Percentiles rank a stretch among this genome's conserved stretches.
Conservation (phyloP, 2,888 invertebrate genomes). For the Axea sp. region DNA sequence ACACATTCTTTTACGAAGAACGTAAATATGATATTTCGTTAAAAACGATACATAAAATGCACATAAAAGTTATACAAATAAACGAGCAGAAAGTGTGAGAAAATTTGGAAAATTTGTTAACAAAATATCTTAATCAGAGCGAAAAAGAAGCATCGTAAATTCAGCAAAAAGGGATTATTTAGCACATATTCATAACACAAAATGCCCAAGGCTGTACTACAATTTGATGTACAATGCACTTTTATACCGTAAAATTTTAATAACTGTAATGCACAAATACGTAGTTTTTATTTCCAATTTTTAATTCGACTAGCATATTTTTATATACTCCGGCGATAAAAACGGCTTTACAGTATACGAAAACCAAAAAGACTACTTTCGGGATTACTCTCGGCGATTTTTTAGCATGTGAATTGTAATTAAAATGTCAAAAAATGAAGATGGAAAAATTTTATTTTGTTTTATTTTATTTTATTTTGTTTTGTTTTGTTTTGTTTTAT, state of each 20-base stretch:
- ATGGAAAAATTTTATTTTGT: background rate
- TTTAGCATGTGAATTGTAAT: conserved; percentile 1
- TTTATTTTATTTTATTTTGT: too few species aligned
- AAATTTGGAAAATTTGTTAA: background rate
- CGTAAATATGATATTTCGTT: background rate
- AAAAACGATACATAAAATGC: background rate
- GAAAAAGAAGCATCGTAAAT: background rate
- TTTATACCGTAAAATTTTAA: conserved; percentile 15
- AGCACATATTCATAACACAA: conserved; percentile 5
- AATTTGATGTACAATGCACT: conserved; percentile 6
- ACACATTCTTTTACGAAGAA: background rate
- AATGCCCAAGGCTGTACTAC: background rate
- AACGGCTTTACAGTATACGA: background rate
- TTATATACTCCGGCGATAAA: background rate
- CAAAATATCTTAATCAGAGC: conserved; percentile 1
- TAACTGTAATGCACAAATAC: conserved; percentile 5
- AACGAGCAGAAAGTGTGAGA: too few species aligned
- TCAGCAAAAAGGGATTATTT: conserved; percentile 1
- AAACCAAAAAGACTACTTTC: background rate
- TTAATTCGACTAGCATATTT: conserved; percentile 4
- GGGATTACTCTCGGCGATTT: background rate
- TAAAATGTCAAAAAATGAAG: conserved; percentile 1
- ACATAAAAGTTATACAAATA: background rate
- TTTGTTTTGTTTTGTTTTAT: too few species aligned
- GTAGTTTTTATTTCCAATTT: conserved; percentile 18